phyloP scores from a whole-genome alignment of 2,797 vertebrate genomes.

The Serranus cabrilla region DNA sequence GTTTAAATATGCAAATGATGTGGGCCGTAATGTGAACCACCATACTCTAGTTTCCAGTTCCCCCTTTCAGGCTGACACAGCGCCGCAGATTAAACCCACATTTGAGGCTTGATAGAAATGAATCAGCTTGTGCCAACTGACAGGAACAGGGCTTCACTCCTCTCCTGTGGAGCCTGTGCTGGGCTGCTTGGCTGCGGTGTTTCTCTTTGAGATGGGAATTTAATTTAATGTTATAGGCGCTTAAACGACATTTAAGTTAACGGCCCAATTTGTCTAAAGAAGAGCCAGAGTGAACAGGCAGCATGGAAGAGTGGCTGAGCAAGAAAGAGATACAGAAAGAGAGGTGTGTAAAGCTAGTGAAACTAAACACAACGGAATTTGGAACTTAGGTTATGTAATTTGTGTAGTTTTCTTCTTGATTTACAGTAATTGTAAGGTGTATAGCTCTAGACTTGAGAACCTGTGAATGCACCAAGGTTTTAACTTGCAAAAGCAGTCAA shows the following conservation, averaged over 20 bases:
- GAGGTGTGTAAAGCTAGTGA: not conserved
- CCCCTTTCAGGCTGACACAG: not conserved
- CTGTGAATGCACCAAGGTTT: not conserved
- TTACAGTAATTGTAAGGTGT: not conserved
- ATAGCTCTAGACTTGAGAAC: not conserved
- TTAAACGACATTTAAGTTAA: conserved; percentile 38
- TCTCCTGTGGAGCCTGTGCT: conserved; percentile 1
- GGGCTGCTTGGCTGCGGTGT: conserved; percentile 4
- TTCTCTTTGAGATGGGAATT: conserved; percentile 14
- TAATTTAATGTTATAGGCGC: conserved; percentile 24
- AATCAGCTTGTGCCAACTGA: conserved; percentile 8
- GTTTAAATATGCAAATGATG: too few relatives aligned
- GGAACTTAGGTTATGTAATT: conserved; percentile 5
- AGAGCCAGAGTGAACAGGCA: not conserved
- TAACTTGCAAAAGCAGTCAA: not conserved
- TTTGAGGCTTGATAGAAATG: conserved; percentile 11
- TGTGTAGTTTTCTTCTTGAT: conserved; percentile 9
- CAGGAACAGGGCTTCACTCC: not conserved
- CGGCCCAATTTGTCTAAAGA: conserved; percentile 11
- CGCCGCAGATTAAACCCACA: conserved; percentile 6
- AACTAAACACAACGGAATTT: conserved; percentile 12
- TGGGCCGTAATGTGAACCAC: not conserved
- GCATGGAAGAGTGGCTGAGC: not conserved
- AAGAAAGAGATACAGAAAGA: not conserved
- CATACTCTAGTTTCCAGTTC: not conserved